Evolutionary conservation across 2,888 invertebrate species (phyloP).

Genomic region (Drosophila percnosoma): DNA sequence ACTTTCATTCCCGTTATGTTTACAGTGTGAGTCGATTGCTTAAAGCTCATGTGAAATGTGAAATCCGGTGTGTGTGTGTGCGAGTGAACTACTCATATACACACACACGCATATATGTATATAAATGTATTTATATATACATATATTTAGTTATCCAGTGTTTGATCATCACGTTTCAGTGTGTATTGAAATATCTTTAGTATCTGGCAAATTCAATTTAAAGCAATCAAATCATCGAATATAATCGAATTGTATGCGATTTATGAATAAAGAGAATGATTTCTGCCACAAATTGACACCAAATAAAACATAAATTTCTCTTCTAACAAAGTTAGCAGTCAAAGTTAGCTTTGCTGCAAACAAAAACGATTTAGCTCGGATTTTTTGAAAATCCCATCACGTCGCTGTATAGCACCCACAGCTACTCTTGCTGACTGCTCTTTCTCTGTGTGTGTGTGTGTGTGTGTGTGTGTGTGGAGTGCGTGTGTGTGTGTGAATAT

Average conservation of each 20-base stretch:
- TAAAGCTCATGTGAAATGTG: constrained; percentile 11
- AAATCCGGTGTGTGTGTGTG: not conserved
- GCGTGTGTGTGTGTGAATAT: constrained; percentile 7
- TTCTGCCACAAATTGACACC: constrained; percentile 72
- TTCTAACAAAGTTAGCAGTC: constrained; percentile 71
- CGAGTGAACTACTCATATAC: not conserved
- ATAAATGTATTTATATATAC: not conserved
- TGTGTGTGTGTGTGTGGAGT: not conserved
- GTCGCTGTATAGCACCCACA: constrained; percentile 58
- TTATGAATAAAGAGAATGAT: constrained; percentile 70
- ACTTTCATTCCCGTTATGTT: not conserved
- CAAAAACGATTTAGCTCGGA: constrained; percentile 73
- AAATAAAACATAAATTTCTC: constrained; percentile 72
- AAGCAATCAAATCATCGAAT: constrained; percentile 67
- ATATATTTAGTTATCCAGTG: constrained; percentile 26
- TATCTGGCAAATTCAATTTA: constrained; percentile 65
- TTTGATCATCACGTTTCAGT: constrained; percentile 53
- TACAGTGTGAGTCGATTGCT: constrained; percentile 9
- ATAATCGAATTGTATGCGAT: constrained; percentile 68
- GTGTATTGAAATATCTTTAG: constrained; percentile 56
- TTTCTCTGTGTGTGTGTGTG: constrained; percentile 3
- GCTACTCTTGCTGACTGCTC: constrained; percentile 26
- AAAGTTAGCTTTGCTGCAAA: constrained; percentile 65
- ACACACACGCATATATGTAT: not conserved
- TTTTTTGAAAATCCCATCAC: constrained; percentile 72